phyloP scores from a whole-genome alignment of 2,888 invertebrate species.

The Erynnis tages region DNA sequence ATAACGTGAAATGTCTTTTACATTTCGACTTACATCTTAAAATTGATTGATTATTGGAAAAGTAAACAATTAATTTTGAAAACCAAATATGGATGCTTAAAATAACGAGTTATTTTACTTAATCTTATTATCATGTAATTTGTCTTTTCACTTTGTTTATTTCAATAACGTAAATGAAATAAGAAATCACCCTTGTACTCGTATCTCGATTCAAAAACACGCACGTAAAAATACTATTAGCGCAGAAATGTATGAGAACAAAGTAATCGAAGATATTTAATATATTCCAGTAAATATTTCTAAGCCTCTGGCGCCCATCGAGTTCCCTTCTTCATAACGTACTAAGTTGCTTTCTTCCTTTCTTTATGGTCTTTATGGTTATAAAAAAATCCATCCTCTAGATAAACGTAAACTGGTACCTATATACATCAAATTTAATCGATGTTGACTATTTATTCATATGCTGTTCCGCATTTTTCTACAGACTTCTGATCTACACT shows the following conservation, averaged over 20 bases:
- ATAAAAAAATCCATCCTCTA: not conserved
- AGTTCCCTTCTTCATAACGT: conserved; percentile 53
- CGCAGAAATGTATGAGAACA: conserved; percentile 57
- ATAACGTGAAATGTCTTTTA: too few relatives aligned
- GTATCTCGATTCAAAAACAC: too few relatives aligned
- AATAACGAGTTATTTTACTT: too few relatives aligned
- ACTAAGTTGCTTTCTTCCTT: conserved; percentile 19
- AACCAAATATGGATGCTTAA: too few relatives aligned
- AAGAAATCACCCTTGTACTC: too few relatives aligned
- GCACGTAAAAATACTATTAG: too few relatives aligned
- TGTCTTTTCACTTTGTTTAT: too few relatives aligned
- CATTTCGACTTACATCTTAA: too few relatives aligned
- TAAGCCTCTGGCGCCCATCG: conserved; percentile 46
- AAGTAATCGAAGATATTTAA: conserved; percentile 58
- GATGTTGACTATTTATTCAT: not conserved
- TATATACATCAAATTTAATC: conserved; percentile 6
- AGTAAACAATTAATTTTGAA: too few relatives aligned
- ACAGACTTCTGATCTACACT: conserved; percentile 1
- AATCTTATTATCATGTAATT: too few relatives aligned
- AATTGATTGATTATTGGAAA: too few relatives aligned
- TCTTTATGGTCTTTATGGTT: not conserved
- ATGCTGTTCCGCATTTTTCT: conserved; percentile 14
- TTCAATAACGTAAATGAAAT: too few relatives aligned
- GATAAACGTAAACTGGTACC: not conserved
- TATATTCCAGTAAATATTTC: conserved; percentile 43